These are phyloP conservation scores for Eupsittula cactorum DNA, from an alignment of 2,113 vertebrate genomes.

Conservation along the genomic window DNA sequence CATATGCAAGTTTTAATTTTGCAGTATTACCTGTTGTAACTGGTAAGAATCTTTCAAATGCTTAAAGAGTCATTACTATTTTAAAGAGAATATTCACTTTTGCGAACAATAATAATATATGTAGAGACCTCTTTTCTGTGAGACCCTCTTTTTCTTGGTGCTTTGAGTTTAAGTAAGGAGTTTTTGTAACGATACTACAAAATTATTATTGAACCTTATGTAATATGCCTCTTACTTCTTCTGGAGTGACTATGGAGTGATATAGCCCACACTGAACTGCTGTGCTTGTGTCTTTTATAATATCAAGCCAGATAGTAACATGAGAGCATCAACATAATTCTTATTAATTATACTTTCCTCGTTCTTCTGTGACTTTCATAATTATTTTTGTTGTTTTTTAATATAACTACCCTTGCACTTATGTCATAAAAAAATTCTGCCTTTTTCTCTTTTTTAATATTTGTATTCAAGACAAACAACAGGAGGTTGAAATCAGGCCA, in stretches of 20 bases:
- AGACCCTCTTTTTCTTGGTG: not conserved
- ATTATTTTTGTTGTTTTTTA: constrained; percentile 80
- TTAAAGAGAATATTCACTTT: not conserved
- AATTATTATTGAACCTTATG: not conserved
- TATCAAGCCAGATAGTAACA: constrained; percentile 61
- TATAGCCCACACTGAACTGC: constrained; percentile 30
- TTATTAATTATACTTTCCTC: constrained; percentile 77
- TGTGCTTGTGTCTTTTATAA: constrained; percentile 44
- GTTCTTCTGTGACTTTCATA: constrained; percentile 72
- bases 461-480: constrained; percentile 88
- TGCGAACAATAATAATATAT: not conserved
- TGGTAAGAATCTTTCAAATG: not conserved
- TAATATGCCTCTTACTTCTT: not conserved
- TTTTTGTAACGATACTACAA: not conserved
- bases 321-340: constrained; percentile 60
- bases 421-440: constrained; percentile 83
- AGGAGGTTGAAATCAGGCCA: constrained; percentile 87
- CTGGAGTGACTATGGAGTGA: not conserved
- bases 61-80: not conserved
- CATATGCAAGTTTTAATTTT: not conserved
- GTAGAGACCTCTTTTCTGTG: not conserved
- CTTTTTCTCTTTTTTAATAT: constrained; percentile 85
- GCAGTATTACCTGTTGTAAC: not conserved
- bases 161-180: not conserved
- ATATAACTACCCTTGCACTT: constrained; percentile 83